A percentile compares a stretch with the other conserved stretches of the same genome.
Conservation (phyloP, 2,888 invertebrate genomes). For the Laothoe populi region DNA sequence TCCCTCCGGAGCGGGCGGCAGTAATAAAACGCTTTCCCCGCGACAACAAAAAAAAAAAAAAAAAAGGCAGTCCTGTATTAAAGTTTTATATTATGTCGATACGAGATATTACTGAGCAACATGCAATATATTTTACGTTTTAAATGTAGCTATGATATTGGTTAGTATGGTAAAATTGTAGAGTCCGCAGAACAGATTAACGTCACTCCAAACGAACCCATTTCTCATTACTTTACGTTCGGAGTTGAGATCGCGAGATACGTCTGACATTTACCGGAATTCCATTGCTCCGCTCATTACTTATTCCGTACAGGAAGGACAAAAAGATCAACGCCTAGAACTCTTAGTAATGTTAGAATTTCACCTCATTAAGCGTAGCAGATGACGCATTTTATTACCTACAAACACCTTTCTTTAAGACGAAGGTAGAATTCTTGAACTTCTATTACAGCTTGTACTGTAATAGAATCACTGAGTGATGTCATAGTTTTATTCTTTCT, state of each 20-base stretch:
- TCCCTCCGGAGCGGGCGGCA: too few relatives aligned
- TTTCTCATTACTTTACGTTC: slow-evolving; percentile 21
- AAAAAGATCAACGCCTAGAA: slow-evolving; percentile 31
- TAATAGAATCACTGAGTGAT: background rate
- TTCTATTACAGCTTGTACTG: background rate
- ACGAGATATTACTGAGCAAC: too few relatives aligned
- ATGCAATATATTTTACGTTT: slow-evolving; percentile 1
- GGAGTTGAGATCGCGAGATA: slow-evolving; percentile 29
- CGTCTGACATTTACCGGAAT: slow-evolving; percentile 34
- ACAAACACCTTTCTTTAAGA: slow-evolving; percentile 26
- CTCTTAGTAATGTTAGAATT: slow-evolving; percentile 33
- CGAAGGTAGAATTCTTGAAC: slow-evolving; percentile 31
- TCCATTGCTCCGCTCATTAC: slow-evolving; percentile 35
- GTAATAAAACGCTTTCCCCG: too few relatives aligned
- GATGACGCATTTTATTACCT: slow-evolving; percentile 34
- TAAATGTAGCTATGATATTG: slow-evolving; percentile 7
- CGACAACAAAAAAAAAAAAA: too few relatives aligned
- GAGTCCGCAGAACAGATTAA: slow-evolving; percentile 4
- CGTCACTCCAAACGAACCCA: slow-evolving; percentile 2
- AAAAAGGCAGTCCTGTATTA: too few relatives aligned
- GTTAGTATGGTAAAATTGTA: slow-evolving; percentile 3
- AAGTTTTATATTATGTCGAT: too few relatives aligned
- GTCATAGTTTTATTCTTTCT: slow-evolving; percentile 3
- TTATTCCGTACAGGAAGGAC: slow-evolving; percentile 33
- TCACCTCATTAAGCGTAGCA: slow-evolving; percentile 37